These are phyloP conservation scores for Oryzias sinensis DNA, from an alignment of 2,797 vertebrate genomes.

Conservation along the genomic window DNA sequence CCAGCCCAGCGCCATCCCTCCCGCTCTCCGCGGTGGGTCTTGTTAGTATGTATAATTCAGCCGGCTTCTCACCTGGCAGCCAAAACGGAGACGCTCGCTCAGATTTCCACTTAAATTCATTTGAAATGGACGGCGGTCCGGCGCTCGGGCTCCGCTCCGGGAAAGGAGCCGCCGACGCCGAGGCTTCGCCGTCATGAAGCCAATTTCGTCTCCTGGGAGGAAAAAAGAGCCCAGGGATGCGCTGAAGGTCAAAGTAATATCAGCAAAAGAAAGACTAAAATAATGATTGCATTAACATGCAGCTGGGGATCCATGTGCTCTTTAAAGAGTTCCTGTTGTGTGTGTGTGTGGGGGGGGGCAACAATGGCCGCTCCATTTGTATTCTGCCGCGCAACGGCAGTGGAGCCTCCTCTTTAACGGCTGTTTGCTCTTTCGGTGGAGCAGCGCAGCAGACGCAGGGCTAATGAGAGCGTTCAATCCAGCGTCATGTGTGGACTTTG, in stretches of 20 bases:
- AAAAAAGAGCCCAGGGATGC: constrained; percentile 41
- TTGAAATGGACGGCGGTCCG: constrained; percentile 24
- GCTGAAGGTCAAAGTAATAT: constrained; percentile 69
- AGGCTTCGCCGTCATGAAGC: constrained; percentile 35
- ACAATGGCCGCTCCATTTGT: constrained; percentile 47
- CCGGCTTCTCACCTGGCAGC: constrained; percentile 37
- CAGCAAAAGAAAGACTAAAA: constrained; percentile 57
- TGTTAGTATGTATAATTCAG: constrained; percentile 60
- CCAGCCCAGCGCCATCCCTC: constrained; percentile 23
- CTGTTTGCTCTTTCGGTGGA: no score
- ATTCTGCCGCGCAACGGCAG: constrained; percentile 23
- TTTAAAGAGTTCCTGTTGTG: constrained; percentile 49
- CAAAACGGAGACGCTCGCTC: constrained; percentile 47
- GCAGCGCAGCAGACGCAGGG: no score
- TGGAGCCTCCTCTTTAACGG: no score
- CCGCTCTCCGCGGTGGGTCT: constrained; percentile 15
- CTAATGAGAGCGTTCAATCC: no score
- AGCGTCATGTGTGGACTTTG: no score
- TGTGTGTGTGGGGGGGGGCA: constrained; percentile 23
- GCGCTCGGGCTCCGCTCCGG: constrained; percentile 10
- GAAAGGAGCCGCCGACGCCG: constrained; percentile 30
- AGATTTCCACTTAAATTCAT: constrained; percentile 42
- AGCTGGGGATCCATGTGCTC: constrained; percentile 53
- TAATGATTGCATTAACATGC: constrained; percentile 73
- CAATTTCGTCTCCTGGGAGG: constrained; percentile 50